Base-by-base conservation (phyloP, 2,113 vertebrate genomes). In the Rhegmatorhina hoffmannsi region DNA sequence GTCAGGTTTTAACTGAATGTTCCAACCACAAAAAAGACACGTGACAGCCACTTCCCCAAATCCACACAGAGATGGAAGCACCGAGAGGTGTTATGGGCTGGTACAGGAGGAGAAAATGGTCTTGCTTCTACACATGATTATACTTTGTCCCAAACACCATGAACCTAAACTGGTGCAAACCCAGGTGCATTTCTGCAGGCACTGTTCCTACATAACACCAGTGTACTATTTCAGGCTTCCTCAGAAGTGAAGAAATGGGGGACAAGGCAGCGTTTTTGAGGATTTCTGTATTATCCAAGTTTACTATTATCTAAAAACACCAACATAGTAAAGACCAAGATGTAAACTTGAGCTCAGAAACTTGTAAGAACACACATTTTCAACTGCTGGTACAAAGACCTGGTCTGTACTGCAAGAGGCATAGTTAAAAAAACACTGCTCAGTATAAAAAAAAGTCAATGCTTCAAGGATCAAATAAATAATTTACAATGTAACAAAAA, bases 221-320 rank as follows among this genome's bases (percentile, higher is more conserved):
- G 31, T 2, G 3, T 5, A 40, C 0, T 19, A 56, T 7, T 78
- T 49, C 34, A 68, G 69, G 25, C n/a, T 76, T n/a, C 36, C 28
- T 49, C 17, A 88, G 34, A 87, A 76, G 15, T 15, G 28, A 77
- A 17, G 67, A 67, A 74, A 87, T 2, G 1, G 4, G 17, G 24
- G 12, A 60, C 28, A 64, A 49, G 0, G 11, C 34, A 72, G 49
- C 1, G 0, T 34, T 75, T 75, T 76, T 56, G 78, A 38, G 13
- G 31, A 44, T 43, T 85, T 80, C 59, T 97, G 91, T 95, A 87
- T 91, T 94, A 87, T 56, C 44, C 84, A 91, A 95, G 60, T 85
- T 89, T 67, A 44, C 63, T 79, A 60, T 31, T 50, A 58, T 43
- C 94, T 96, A 94, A 86, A 96, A 78, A 3, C 93, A 95, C 52